Conservation (phyloP, 2,797 vertebrate species). For the Euphonia xanthogaster region DNA sequence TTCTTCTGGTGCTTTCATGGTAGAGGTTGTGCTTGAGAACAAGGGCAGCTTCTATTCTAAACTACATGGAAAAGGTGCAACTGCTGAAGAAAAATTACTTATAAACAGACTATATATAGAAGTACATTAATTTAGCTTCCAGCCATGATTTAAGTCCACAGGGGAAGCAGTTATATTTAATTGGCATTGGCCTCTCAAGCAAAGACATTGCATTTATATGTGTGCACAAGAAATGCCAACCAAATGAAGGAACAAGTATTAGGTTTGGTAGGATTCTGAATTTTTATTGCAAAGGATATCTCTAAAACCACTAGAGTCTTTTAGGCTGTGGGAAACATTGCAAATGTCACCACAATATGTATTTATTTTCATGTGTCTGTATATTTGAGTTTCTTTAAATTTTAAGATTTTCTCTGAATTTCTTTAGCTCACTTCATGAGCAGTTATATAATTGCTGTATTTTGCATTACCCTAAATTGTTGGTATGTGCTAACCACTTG, state of each 20-base stretch:
- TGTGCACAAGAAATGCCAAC: neutral
- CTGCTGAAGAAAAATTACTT: neutral
- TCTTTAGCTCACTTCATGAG: neutral
- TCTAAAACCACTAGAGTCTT: slow-evolving; percentile 8
- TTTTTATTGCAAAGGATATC: neutral
- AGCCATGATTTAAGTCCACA: neutral
- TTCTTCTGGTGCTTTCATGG: neutral
- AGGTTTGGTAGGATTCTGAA: neutral
- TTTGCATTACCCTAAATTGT: neutral
- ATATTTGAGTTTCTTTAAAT: neutral
- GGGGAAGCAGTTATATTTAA: neutral
- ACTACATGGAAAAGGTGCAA: neutral
- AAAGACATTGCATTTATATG: neutral
- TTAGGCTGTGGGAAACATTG: slow-evolving; percentile 24
- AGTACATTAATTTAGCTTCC: neutral
- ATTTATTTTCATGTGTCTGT: neutral
- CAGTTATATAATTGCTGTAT: neutral
- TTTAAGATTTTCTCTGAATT: neutral
- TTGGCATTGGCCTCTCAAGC: neutral
- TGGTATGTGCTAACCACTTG: neutral
- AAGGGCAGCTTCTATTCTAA: neutral
- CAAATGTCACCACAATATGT: neutral
- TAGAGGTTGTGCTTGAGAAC: neutral
- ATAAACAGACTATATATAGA: neutral
- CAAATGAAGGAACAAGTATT: neutral